phyloP scores from a whole-genome alignment of 1,140 invertebrate genomes.

The Trichonephila clavata region DNA sequence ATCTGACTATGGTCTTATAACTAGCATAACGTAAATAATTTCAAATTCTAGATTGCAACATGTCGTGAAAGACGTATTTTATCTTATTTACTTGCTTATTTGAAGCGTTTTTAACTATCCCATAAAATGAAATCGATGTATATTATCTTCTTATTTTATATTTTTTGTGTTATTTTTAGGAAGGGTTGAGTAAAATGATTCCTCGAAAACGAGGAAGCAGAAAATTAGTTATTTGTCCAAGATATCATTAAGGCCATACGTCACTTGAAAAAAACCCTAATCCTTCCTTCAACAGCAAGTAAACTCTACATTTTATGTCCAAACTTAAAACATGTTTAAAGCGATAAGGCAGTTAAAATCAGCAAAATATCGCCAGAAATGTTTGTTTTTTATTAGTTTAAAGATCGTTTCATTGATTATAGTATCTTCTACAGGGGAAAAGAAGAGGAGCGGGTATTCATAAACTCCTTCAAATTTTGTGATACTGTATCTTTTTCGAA shows the following conservation, averaged over 20 bases:
- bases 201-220: background rate
- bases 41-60: too few species aligned
- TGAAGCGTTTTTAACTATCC: too few species aligned
- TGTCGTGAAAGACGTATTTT: too few species aligned
- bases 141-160: too few species aligned
- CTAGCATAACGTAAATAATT: too few species aligned
- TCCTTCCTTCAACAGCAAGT: constrained; percentile 29
- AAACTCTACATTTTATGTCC: constrained; percentile 1
- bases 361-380: constrained; percentile 42
- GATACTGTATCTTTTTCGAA: constrained; percentile 71
- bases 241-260: background rate
- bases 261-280: background rate
- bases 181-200: too few species aligned
- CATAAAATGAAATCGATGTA: too few species aligned
- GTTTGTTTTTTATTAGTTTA: constrained; percentile 57
- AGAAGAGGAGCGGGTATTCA: constrained; percentile 49
- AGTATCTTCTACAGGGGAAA: constrained; percentile 25
- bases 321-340: constrained; percentile 30
- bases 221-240: background rate
- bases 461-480: constrained; percentile 58
- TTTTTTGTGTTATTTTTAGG: too few species aligned
- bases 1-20: too few species aligned
- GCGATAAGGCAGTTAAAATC: constrained; percentile 58
- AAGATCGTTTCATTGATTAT: constrained; percentile 32
- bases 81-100: too few species aligned